Percentiles rank a stretch among this genome's conserved stretches.
Evolutionary conservation across 2,888 invertebrate species (phyloP).

Genomic region (Hermodice carunculata): DNA sequence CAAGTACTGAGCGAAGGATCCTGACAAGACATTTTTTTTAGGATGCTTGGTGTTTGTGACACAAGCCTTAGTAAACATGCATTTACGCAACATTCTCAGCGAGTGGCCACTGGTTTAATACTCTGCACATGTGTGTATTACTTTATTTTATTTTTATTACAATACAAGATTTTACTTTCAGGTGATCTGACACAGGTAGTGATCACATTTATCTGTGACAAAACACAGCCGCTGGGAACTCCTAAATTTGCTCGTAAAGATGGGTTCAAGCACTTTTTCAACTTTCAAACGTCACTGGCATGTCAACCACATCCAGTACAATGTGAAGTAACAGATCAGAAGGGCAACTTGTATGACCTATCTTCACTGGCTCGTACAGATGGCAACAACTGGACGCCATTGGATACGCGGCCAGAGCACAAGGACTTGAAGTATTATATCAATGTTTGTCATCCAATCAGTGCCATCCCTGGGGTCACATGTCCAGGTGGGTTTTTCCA

Average conservation of each 20-base stretch:
- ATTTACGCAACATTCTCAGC: too few relatives aligned
- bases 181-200: slow-evolving; percentile 41
- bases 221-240: slow-evolving; percentile 38
- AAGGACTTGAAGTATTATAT: slow-evolving; percentile 57
- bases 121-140: too few relatives aligned
- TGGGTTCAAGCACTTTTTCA: slow-evolving; percentile 45
- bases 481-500: slow-evolving; percentile 59
- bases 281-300: slow-evolving; percentile 54
- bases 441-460: slow-evolving; percentile 65
- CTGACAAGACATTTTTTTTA: too few relatives aligned
- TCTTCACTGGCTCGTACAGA: slow-evolving; percentile 45
- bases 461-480: slow-evolving; percentile 38
- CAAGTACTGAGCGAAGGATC: too few relatives aligned
- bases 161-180: slow-evolving; percentile 35
- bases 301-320: slow-evolving; percentile 54
- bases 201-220: slow-evolving; percentile 50
- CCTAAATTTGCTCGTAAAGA: slow-evolving; percentile 42
- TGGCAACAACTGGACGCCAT: slow-evolving; percentile 56
- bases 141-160: too few relatives aligned
- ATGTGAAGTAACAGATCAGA: slow-evolving; percentile 49
- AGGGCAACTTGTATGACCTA: slow-evolving; percentile 61
- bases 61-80: too few relatives aligned
- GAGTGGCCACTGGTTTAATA: too few relatives aligned
- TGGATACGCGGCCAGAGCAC: slow-evolving; percentile 45
- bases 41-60: too few relatives aligned